Conservation (phyloP, 1,140 invertebrate genomes). For the Bombus sylvicola region DNA sequence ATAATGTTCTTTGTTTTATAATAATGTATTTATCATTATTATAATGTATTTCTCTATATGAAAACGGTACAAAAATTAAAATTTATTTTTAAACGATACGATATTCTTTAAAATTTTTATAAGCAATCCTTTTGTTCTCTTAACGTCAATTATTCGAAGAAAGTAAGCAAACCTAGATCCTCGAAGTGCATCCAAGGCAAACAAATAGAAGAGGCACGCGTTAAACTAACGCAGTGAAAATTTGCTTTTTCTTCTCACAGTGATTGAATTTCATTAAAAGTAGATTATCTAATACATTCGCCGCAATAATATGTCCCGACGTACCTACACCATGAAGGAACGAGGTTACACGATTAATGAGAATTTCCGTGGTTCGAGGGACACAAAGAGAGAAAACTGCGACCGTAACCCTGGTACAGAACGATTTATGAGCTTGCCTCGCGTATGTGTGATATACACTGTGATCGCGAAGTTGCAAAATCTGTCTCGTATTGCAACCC, state of each 20-base stretch:
- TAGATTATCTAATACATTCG: conserved; percentile 41
- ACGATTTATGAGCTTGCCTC: conserved; percentile 56
- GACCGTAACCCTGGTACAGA: conserved; percentile 59
- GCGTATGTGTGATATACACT: conserved; percentile 29
- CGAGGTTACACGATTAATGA: conserved; percentile 69
- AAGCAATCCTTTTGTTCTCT: neutral
- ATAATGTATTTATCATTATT: too few relatives aligned
- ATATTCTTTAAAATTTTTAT: neutral
- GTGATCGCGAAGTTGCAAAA: conserved; percentile 32
- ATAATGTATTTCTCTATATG: too few relatives aligned
- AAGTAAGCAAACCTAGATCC: neutral
- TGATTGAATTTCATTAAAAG: conserved; percentile 39
- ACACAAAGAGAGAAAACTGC: conserved; percentile 65
- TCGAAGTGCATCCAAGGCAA: too few relatives aligned
- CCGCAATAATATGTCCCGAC: conserved; percentile 8
- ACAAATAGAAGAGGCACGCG: neutral
- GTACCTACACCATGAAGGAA: conserved; percentile 20
- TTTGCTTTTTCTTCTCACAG: conserved; percentile 18
- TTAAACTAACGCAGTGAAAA: conserved; percentile 17
- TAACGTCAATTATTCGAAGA: neutral
- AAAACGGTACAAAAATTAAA: neutral
- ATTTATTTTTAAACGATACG: neutral
- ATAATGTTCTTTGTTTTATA: too few relatives aligned
- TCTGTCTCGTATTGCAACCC: neutral
- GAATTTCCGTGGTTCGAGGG: conserved; percentile 65